These are phyloP conservation scores for Aphelocoma californica DNA, from an alignment of 2,797 vertebrate species.

Conservation along the genomic window DNA sequence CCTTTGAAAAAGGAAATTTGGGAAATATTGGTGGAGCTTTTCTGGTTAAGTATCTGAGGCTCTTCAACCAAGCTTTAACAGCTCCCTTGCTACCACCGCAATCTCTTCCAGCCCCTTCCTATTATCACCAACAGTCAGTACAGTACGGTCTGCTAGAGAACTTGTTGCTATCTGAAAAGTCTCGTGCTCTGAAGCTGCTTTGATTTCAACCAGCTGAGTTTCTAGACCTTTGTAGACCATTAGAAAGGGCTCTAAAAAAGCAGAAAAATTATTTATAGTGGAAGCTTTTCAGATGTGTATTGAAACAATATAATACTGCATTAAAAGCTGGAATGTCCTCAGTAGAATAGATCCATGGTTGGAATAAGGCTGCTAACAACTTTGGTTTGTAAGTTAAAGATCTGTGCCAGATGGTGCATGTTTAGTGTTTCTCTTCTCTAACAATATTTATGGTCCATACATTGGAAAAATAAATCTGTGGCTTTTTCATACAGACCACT, in stretches of 20 bases:
- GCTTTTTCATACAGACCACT: not conserved
- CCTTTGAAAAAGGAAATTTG: not conserved
- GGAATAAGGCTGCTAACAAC: slow-evolving; percentile 20
- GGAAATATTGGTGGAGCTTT: not conserved
- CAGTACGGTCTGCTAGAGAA: not conserved
- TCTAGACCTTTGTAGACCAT: not conserved
- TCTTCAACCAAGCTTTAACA: not conserved
- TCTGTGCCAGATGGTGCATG: not conserved
- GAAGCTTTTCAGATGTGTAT: not conserved
- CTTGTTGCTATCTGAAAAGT: not conserved
- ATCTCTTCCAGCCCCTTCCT: not conserved
- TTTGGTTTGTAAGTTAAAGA: not conserved
- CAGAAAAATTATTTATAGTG: not conserved
- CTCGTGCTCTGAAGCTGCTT: not conserved
- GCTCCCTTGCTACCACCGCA: not conserved
- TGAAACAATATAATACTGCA: not conserved
- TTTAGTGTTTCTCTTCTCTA: not conserved
- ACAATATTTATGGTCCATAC: slow-evolving; percentile 1
- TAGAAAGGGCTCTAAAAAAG: not conserved
- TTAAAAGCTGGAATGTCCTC: not conserved
- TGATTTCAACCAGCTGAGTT: slow-evolving; percentile 15
- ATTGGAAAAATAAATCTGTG: not conserved
- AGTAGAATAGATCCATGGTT: not conserved
- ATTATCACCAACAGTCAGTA: not conserved
- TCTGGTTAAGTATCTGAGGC: not conserved